These are phyloP conservation scores for Epinotia brunnichana DNA, from an alignment of 2,888 invertebrate genomes.

Conservation along the genomic window DNA sequence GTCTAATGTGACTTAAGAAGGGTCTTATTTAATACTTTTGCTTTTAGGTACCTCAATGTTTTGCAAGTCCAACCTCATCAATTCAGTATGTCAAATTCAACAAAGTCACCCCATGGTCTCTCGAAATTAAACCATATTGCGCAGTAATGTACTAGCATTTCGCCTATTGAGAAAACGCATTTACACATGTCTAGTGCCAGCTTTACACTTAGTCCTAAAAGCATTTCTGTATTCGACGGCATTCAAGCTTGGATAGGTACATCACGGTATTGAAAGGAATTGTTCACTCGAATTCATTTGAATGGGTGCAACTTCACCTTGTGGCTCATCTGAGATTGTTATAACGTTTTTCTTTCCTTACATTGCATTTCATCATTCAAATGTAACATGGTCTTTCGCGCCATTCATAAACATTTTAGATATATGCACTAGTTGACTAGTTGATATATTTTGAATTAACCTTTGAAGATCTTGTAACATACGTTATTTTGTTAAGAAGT, in stretches of 20 bases:
- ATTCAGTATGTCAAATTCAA: no score
- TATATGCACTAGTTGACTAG: no score
- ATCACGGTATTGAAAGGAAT: conserved; percentile 14
- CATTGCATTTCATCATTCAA: not conserved
- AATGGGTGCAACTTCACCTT: conserved; percentile 5
- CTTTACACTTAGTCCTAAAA: conserved; percentile 25
- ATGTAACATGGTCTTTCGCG: not conserved
- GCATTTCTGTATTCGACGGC: conserved; percentile 17
- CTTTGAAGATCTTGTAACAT: no score
- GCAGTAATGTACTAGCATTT: not conserved
- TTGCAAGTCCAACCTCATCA: no score
- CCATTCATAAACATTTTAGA: no score
- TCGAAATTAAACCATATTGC: no score
- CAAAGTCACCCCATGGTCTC: no score
- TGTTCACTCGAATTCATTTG: not conserved
- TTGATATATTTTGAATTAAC: no score
- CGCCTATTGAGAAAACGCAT: not conserved
- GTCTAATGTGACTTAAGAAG: no score
- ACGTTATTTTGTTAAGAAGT: no score
- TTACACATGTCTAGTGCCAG: not conserved
- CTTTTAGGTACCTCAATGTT: no score
- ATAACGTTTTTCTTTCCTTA: not conserved
- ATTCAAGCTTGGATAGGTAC: not conserved
- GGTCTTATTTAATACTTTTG: no score
- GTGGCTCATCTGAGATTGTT: not conserved